Evolutionary conservation across 2,797 vertebrate genomes (phyloP).

Genomic region (Catamblyrhynchus diadema): DNA sequence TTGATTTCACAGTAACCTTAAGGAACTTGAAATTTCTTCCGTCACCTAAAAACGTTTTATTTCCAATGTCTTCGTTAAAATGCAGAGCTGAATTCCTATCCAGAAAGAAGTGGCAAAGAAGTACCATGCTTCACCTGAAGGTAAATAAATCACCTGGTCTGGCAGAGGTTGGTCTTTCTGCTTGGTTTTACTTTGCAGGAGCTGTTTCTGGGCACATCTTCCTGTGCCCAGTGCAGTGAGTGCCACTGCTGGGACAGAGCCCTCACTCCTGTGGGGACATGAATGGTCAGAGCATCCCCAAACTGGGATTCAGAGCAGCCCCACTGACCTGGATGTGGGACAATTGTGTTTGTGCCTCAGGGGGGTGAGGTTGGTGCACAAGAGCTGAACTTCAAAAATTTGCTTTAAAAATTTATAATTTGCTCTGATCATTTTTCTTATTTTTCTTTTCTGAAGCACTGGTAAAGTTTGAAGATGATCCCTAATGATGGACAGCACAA

Average conservation of each 20-base stretch:
- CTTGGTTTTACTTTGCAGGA: background rate
- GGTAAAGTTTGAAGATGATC: background rate
- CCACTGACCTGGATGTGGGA: background rate
- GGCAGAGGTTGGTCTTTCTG: background rate
- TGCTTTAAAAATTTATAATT: background rate
- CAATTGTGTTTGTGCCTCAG: background rate
- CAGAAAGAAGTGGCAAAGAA: background rate
- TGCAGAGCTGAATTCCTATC: background rate
- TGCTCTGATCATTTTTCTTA: background rate
- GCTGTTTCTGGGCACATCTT: background rate
- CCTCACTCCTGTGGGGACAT: rapidly evolving
- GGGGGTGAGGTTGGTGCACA: background rate
- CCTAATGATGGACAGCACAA: background rate
- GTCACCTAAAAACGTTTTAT: background rate
- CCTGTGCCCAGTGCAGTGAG: background rate
- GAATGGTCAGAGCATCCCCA: background rate
- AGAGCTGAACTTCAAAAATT: background rate
- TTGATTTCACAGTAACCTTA: background rate
- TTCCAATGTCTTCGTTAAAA: background rate
- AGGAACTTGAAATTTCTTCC: background rate
- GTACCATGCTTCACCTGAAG: background rate
- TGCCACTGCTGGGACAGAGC: background rate
- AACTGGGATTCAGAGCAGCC: background rate
- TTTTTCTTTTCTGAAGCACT: background rate
- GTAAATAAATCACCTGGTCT: background rate